Evolutionary conservation across 2,888 invertebrate species (phyloP).

Genomic region (Protophormia terraenovae): DNA sequence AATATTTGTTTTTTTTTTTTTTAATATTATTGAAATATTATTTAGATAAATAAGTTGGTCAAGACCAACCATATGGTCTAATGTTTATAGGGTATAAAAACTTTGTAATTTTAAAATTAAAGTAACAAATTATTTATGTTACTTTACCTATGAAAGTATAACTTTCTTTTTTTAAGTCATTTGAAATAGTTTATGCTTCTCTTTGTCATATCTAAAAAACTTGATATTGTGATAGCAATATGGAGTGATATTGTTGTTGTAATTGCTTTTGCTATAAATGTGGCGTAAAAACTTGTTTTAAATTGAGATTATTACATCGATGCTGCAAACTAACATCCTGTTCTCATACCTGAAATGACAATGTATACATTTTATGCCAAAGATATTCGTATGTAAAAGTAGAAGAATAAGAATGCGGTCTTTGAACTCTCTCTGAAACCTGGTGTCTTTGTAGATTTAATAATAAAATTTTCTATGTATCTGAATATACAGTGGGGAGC

Average conservation of each 20-base stretch:
- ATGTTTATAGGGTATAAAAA: no score
- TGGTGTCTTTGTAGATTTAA: background rate
- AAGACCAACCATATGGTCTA: no score
- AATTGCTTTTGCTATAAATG: background rate
- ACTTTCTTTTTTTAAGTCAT: background rate
- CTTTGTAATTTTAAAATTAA: background rate
- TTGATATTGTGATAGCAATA: conserved; percentile 18
- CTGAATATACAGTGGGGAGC: no score
- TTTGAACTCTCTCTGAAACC: conserved; percentile 13
- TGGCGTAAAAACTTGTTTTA: conserved; percentile 36
- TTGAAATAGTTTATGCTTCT: conserved; percentile 2
- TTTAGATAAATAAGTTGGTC: no score
- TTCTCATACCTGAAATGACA: conserved; percentile 37
- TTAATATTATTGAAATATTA: no score
- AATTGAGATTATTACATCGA: background rate
- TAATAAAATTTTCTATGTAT: background rate
- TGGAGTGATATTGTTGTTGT: background rate
- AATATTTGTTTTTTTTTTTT: no score
- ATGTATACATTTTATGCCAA: background rate
- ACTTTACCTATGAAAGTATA: background rate
- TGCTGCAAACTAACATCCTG: conserved; percentile 27
- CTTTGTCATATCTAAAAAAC: conserved; percentile 7
- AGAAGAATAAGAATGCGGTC: conserved; percentile 13
- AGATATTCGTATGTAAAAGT: background rate
- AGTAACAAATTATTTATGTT: background rate